Evolutionary conservation across 2,888 invertebrate species (phyloP).

Genomic region (Carterocephalus palaemon): DNA sequence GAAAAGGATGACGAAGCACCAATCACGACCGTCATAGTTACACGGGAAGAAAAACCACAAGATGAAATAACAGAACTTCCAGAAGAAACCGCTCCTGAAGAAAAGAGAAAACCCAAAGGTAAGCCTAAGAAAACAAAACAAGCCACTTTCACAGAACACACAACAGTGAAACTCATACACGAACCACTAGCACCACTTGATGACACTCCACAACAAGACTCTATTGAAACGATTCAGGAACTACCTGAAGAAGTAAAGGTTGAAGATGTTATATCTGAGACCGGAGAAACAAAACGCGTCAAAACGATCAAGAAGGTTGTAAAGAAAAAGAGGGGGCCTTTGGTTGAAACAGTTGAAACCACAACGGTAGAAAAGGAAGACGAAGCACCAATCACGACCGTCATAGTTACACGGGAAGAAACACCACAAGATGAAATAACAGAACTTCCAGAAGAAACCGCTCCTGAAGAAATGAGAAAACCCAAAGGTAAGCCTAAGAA

Average conservation of each 20-base stretch:
- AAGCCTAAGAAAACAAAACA: background rate
- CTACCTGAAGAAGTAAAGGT: background rate
- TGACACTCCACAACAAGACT: background rate
- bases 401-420: constrained; percentile 18
- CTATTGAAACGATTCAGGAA: constrained; percentile 28
- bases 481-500: background rate
- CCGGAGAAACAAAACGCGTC: constrained; percentile 36
- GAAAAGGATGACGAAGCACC: background rate
- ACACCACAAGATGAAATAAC: background rate
- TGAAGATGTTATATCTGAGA: constrained; percentile 31
- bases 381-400: constrained; percentile 4
- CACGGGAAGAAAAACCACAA: constrained; percentile 30
- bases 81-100: constrained; percentile 21
- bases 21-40: constrained; percentile 42
- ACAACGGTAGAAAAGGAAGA: constrained; percentile 23
- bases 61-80: background rate
- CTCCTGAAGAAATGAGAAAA: background rate
- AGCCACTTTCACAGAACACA: too few species aligned
- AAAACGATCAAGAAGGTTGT: constrained; percentile 22
- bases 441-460: background rate
- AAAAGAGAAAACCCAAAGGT: background rate
- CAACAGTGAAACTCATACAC: too few species aligned
- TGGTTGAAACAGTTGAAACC: constrained; percentile 35
- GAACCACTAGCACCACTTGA: background rate
- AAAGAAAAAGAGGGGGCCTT: constrained; percentile 35